Base-by-base conservation (phyloP, 2,113 vertebrate genomes). In the Castor canadensis region DNA sequence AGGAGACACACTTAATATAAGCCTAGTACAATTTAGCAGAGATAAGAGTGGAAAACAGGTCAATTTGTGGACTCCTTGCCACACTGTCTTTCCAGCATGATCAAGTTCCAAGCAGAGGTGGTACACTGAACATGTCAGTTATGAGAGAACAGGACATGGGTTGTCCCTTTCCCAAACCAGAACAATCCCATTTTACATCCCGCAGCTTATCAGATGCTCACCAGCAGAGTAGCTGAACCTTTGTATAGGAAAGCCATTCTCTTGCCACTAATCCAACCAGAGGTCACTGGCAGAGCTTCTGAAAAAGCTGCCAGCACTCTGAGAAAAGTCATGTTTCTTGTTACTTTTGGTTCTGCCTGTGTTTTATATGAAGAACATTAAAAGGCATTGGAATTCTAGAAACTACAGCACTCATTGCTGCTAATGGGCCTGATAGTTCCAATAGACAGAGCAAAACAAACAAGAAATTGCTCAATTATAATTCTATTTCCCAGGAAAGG, bases 311-410 rank as follows among this genome's bases (percentile, higher is more conserved):
- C 64, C 94, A 85, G 91, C 91, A 82, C 73, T 75, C 89, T 69
- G 71, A 89, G 62, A 93, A 86, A 95, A 97, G 9, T 89, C 26
- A 90, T 94, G 95, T 97, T 17, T 89, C 75, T 35, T 80, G 89
- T 85, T 81, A 84, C 45, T 32, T 35, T 86, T 94, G 67, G 80
- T 95, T 92, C 32, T 97, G 79, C 83, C 22, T 28, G 0, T 49
- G 52, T 96, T 95, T 96, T 72, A 97, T 94, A 76, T 95, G 67
- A 96, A 94, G 89, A 98, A 93, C 22, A 66, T 82, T 96, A 91
- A 95, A 92, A 7, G 67, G 85, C 40, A 91, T 88, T 64, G 96
- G 60, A 97, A 90, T 96, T 97, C 91, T 89, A 92, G 22, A 97
- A 47, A 11, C 58, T 45, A 5, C 40, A 93, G 66, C 60, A 92